Conservation (phyloP, 2,113 vertebrate genomes). For the Bungarus multicinctus region DNA sequence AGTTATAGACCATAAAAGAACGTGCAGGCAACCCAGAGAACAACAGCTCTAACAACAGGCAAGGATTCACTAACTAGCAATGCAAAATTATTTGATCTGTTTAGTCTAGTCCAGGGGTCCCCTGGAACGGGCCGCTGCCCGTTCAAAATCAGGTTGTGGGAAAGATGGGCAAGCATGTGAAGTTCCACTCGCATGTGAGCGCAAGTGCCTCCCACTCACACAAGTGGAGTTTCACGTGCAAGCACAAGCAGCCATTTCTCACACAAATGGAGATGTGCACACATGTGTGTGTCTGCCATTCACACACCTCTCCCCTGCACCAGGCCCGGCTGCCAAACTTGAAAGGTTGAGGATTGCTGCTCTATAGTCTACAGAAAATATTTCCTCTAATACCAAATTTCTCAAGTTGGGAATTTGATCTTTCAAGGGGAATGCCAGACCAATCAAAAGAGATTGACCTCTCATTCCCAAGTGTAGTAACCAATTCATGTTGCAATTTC, state of each 20-base stretch:
- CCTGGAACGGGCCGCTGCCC: too few species aligned
- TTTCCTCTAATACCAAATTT: not conserved
- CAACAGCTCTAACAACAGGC: not conserved
- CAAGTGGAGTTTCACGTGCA: too few species aligned
- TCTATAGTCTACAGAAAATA: not conserved
- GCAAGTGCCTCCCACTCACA: too few species aligned
- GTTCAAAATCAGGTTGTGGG: too few species aligned
- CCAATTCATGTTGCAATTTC: not conserved
- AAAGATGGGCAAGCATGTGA: too few species aligned
- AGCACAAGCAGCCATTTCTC: too few species aligned
- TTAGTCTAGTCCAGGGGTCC: not conserved
- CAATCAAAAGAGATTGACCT: not conserved
- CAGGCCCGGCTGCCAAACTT: too few species aligned
- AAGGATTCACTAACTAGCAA: not conserved
- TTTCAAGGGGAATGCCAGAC: not conserved
- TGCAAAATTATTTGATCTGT: not conserved
- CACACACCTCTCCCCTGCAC: too few species aligned
- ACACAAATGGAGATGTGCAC: too few species aligned
- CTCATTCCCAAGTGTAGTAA: not conserved
- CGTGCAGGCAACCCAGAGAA: not conserved
- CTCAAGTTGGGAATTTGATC: not conserved
- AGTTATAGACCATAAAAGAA: not conserved
- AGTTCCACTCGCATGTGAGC: too few species aligned
- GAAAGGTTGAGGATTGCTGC: too few species aligned
- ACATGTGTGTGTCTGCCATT: too few species aligned